Conservation (phyloP, 1,140 invertebrate species). For the Heliconius eleuchia region DNA sequence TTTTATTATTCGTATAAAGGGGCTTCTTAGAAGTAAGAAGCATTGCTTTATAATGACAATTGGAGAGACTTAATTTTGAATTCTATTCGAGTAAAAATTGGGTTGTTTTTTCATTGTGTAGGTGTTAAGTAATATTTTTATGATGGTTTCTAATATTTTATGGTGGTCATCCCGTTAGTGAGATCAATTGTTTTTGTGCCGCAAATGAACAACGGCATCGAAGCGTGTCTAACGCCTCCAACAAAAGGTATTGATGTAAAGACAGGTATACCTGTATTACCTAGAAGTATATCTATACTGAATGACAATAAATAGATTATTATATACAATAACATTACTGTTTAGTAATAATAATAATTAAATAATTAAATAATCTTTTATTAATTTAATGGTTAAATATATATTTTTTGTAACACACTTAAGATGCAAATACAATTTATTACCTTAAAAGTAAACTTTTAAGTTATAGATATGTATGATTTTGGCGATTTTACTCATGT, state of each 20-base stretch:
- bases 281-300: too few species aligned
- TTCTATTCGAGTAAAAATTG: background rate
- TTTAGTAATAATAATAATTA: too few species aligned
- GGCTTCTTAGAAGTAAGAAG: constrained; percentile 29
- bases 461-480: too few species aligned
- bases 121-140: constrained; percentile 15
- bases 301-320: background rate
- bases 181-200: constrained; percentile 36
- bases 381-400: too few species aligned
- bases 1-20: constrained; percentile 36
- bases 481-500: too few species aligned
- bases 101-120: background rate
- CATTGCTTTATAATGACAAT: background rate
- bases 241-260: constrained; percentile 16
- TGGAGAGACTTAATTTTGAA: background rate
- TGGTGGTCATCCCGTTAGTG: constrained; percentile 48
- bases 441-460: too few species aligned
- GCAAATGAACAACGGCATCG: constrained; percentile 29
- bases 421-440: too few species aligned
- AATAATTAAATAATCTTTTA: too few species aligned
- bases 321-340: background rate
- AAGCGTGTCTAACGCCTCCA: constrained; percentile 36
- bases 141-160: constrained; percentile 50
- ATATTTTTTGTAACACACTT: too few species aligned
- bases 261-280: too few species aligned